Evolutionary conservation across 1,140 invertebrate genomes (phyloP).

Genomic region (Drosophila neocordata): DNA sequence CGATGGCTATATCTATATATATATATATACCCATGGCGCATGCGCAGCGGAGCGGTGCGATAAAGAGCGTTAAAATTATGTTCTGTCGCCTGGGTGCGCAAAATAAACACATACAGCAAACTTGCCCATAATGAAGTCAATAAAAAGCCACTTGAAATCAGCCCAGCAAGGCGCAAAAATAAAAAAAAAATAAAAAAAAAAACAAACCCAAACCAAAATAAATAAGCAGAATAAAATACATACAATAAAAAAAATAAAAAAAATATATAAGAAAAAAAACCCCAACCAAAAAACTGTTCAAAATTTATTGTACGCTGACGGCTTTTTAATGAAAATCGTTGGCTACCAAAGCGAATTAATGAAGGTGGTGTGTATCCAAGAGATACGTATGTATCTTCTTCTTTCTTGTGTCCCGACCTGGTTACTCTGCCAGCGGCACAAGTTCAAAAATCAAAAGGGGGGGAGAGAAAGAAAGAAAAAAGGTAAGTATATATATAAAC

Average conservation of each 20-base stretch:
- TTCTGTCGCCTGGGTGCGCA: conserved; percentile 71
- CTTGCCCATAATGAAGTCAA: conserved; percentile 68
- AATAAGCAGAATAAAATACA: conserved; percentile 29
- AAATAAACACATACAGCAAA: conserved; percentile 74
- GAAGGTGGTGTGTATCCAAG: conserved; percentile 65
- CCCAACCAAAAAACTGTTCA: conserved; percentile 42
- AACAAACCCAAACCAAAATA: conserved; percentile 33
- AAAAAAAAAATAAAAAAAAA: conserved; percentile 55
- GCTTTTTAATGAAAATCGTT: conserved; percentile 80
- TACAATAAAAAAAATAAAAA: conserved; percentile 26
- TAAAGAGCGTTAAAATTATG: conserved; percentile 79
- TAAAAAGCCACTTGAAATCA: conserved; percentile 65
- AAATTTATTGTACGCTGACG: conserved; percentile 80
- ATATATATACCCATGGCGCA: conserved; percentile 37
- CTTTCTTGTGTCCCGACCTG: background rate
- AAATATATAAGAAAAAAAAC: conserved; percentile 36
- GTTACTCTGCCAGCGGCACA: conserved; percentile 38
- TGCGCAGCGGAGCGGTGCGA: conserved; percentile 67
- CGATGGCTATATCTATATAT: conserved; percentile 13
- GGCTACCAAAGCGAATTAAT: conserved; percentile 78
- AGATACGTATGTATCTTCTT: conserved; percentile 7
- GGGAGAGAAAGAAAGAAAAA: background rate
- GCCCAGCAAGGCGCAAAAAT: conserved; percentile 63
- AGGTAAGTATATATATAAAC: conserved; percentile 26
- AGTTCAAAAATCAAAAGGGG: conserved; percentile 54